A percentile compares a stretch with the other conserved stretches of the same genome.
phyloP scores from a whole-genome alignment of 2,113 vertebrate species.

The Trogon melanurus region DNA sequence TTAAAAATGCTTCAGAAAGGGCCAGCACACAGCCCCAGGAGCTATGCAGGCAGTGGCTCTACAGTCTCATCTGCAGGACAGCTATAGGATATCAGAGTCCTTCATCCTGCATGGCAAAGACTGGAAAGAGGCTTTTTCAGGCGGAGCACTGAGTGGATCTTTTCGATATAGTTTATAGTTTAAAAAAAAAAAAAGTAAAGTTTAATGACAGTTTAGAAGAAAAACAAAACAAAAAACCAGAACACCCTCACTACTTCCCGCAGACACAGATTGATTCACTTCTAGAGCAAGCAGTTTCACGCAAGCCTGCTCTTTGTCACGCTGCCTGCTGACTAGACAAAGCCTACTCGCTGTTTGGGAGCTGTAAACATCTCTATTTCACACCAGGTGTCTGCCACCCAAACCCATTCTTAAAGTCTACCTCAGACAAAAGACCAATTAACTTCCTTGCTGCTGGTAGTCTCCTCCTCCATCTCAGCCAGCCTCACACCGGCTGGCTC shows the following conservation, averaged over 20 bases:
- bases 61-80: neutral
- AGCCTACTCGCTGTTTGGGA: neutral
- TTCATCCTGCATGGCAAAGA: neutral
- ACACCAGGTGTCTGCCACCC: neutral
- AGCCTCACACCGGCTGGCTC: neutral
- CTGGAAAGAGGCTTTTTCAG: neutral
- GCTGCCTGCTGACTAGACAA: neutral
- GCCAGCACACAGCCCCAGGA: rapidly evolving
- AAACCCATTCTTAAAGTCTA: neutral
- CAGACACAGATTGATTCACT: neutral
- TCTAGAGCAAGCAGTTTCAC: neutral
- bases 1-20: neutral
- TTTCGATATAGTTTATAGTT: neutral
- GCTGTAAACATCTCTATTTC: neutral
- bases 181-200: neutral
- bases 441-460: neutral
- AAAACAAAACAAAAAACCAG: neutral
- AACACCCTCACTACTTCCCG: neutral
- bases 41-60: neutral
- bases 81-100: neutral
- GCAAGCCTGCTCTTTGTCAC: neutral
- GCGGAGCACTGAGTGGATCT: neutral
- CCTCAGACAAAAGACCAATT: neutral
- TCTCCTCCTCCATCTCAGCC: neutral
- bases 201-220: neutral